These are phyloP conservation scores for Salvelinus fontinalis DNA, from an alignment of 2,113 vertebrate genomes.

Conservation along the genomic window DNA sequence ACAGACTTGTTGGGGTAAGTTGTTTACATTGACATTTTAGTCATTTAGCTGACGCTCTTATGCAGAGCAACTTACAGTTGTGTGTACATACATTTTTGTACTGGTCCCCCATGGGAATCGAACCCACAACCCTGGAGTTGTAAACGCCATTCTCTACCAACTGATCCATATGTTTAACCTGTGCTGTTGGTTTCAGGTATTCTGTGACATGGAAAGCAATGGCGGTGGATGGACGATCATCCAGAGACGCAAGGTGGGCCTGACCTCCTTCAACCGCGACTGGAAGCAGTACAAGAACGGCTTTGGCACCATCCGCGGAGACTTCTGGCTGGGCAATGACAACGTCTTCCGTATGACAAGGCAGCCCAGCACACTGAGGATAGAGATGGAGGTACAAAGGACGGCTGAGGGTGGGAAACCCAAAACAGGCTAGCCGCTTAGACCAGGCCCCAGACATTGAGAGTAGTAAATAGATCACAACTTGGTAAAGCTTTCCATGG, in stretches of 20 bases:
- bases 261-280: conserved; percentile 88
- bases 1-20: background rate
- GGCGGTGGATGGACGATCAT: conserved; percentile 96
- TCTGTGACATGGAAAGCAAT: conserved; percentile 92
- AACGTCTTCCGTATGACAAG: conserved; percentile 89
- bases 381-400: conserved; percentile 87
- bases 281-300: conserved; percentile 94
- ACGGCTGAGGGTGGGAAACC: conserved; percentile 4
- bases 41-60: no score
- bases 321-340: conserved; percentile 98
- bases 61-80: no score
- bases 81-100: no score
- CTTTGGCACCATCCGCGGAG: conserved; percentile 90
- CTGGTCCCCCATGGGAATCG: no score
- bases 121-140: no score
- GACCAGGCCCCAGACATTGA: conserved; percentile 5
- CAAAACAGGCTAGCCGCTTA: background rate
- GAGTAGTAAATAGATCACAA: background rate
- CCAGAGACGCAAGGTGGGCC: conserved; percentile 90
- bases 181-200: conserved; percentile 76
- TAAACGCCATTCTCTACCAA: no score
- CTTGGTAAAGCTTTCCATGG: conserved; percentile 12
- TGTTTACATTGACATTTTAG: background rate
- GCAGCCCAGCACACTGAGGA: conserved; percentile 85
- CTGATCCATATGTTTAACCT: background rate